Base-by-base conservation (phyloP, 2,888 invertebrate species). In the Epinotia demarniana region DNA sequence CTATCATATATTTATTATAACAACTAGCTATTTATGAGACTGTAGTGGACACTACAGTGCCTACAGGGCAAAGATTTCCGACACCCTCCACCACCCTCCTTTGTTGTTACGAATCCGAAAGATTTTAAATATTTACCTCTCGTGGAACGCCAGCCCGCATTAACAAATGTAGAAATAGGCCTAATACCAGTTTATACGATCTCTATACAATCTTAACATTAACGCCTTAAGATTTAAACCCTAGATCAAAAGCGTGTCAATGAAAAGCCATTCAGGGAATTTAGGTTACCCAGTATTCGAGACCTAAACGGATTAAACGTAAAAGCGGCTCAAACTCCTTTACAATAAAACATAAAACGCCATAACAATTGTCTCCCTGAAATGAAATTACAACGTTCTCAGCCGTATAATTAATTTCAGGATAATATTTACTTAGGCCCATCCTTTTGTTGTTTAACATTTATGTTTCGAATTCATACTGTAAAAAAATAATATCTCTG, bases 391-490 rank as follows among this genome's bases (percentile, higher is more conserved):
- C 60, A 16, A 39, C 19, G 53, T 12, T 67, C 53, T 61, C 67
- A 43, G 43, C 61, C 67, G 67, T 61, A 18, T 61, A 73, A 73
- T 73, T 61, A 61, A 61, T 67, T 66, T 53, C 53, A 19, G 64
- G 57, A 49, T 61, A 67, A 73, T 73, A 67, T 73, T 73, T 67
- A 66, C 67, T 39, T 60, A 16, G 66, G 57, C 53, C 19, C 33
- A 62, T 67, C n/a, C 53, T 13, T 19, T n/a, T 33, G 16, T 49
- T 49, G 43, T 16, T 33, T 53, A 33, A 66, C n/a, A 66, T 62
- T 43, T 18, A 19, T 13, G 33, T 62, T 62, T 16, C n/a, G 46
- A 63, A 63, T 63, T 62, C n/a, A 18, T 19, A 46, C 19, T 46
- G 46, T 46, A 13, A 63, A 23, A 19, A 19, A 19, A 13, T n/a